Base-by-base conservation (phyloP, 1,140 invertebrate genomes). In the Drosophila tani region DNA sequence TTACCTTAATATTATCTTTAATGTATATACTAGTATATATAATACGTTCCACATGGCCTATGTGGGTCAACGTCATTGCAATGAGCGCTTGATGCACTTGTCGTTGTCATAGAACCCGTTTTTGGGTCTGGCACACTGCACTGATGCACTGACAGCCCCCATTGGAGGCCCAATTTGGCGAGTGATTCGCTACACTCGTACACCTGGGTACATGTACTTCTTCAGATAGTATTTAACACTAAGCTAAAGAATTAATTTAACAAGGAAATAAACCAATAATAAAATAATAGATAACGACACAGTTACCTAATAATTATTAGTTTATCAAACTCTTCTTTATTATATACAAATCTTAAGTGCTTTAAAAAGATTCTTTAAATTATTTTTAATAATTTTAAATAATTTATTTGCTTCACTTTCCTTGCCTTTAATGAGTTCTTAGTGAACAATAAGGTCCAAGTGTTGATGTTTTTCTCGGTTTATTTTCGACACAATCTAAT, bases 41-140 rank as follows among this genome's bases (percentile, higher is more conserved):
- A 49, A 21, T 21, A n/a, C n/a, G n/a, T n/a, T n/a, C n/a, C n/a
- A n/a, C n/a, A n/a, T 40, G 17, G 32, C 57, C 27, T 41, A 75
- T 40, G 59, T 76, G 29, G 74, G 71, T 76, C 74, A 76, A 66
- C 60, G 71, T 66, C 71, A 53, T 59, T 41, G 50, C 35, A 38
- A 35, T 55, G 51, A 40, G 15, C 24, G 21, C 12, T 11, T 41
- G 17, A 11, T 24, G 45, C 24, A 27, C 17, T 17, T 43, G 38
- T 43, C 29, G 67, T 0, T 69, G 68, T 5, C n/a, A 69, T 49
- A 59, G 19, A 73, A 73, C 69, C 49, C 19, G 69, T 71, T 73
- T 70, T 58, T 41, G 70, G 40, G 29, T 29, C 67, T 50, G 70
- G 19, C 68, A 43, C 68, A 43, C 17, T 19, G 46, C 32, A n/a